Conservation (phyloP, 92 coral and sea anemone species). For the Chrysogorgia sp. region DNA sequence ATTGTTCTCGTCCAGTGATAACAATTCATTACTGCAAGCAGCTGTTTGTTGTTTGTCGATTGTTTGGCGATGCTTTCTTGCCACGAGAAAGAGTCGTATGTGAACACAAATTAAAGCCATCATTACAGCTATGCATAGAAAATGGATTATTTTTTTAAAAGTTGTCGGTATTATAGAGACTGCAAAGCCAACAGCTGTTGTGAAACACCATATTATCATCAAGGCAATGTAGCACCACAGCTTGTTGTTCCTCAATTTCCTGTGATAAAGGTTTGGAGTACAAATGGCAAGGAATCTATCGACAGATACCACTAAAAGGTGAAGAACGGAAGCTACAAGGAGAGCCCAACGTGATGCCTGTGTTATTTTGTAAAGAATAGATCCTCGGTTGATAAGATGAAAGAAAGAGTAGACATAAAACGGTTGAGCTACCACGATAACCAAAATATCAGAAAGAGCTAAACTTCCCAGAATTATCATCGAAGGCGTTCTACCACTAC, state of each 20-base stretch:
- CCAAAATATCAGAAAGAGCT: conserved; percentile 38
- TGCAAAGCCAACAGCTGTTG: neutral
- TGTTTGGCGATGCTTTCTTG: conserved; percentile 16
- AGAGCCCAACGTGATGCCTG: conserved; percentile 39
- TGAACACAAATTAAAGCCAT: conserved; percentile 10
- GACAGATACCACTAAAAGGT: conserved; percentile 25
- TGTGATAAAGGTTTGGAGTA: conserved; percentile 24
- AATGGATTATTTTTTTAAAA: neutral
- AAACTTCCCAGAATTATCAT: conserved; percentile 28
- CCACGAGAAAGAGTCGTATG: conserved; percentile 22
- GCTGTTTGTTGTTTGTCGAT: conserved; percentile 20
- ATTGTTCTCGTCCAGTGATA: neutral
- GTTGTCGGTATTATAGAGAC: conserved; percentile 1
- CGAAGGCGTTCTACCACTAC: conserved; percentile 13
- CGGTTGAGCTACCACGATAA: conserved; percentile 24
- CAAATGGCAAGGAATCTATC: conserved; percentile 45
- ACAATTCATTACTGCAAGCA: neutral
- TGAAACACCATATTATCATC: conserved; percentile 23
- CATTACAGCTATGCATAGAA: conserved; percentile 22
- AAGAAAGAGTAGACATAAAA: conserved; percentile 36
- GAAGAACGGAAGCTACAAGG: conserved; percentile 20
- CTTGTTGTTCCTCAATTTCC: conserved; percentile 6
- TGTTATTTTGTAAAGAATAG: neutral
- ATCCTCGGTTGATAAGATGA: neutral
- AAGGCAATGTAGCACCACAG: conserved; percentile 13